Conservation (phyloP, 2,797 vertebrate species). For the Crocidura indochinensis region DNA sequence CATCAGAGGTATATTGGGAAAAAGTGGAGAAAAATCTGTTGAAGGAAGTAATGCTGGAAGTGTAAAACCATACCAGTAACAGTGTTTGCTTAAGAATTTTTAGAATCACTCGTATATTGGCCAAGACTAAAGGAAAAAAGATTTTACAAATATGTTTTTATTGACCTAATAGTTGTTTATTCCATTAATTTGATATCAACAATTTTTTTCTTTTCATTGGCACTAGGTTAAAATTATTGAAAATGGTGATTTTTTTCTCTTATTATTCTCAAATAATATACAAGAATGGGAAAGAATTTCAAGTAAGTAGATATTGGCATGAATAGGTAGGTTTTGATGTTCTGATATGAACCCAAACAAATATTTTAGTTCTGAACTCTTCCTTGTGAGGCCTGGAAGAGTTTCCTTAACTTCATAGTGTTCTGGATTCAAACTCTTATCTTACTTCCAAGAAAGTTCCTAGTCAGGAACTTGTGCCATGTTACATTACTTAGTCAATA, state of each 20-base stretch:
- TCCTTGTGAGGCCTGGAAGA: slow-evolving; percentile 49
- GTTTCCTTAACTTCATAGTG: slow-evolving; percentile 5
- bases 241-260: slow-evolving; percentile 63
- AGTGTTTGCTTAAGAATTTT: slow-evolving; percentile 73
- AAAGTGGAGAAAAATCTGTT: no score
- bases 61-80: no score
- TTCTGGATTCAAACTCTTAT: slow-evolving; percentile 40
- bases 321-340: neutral
- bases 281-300: slow-evolving; percentile 64
- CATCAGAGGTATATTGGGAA: no score
- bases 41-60: no score
- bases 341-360: slow-evolving; percentile 19
- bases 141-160: slow-evolving; percentile 34
- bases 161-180: slow-evolving; percentile 73
- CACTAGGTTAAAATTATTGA: slow-evolving; percentile 65
- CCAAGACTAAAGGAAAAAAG: neutral
- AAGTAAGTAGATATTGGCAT: slow-evolving; percentile 41
- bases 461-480: slow-evolving; percentile 20
- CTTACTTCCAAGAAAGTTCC: neutral
- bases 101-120: slow-evolving; percentile 69
- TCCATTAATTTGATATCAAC: slow-evolving; percentile 66
- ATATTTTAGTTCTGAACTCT: slow-evolving; percentile 56
- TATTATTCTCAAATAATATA: slow-evolving; percentile 72
- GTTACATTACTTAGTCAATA: slow-evolving; percentile 54
- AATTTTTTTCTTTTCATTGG: slow-evolving; percentile 67